phyloP scores from a whole-genome alignment of 2,113 vertebrate genomes.

The Neofelis nebulosa region DNA sequence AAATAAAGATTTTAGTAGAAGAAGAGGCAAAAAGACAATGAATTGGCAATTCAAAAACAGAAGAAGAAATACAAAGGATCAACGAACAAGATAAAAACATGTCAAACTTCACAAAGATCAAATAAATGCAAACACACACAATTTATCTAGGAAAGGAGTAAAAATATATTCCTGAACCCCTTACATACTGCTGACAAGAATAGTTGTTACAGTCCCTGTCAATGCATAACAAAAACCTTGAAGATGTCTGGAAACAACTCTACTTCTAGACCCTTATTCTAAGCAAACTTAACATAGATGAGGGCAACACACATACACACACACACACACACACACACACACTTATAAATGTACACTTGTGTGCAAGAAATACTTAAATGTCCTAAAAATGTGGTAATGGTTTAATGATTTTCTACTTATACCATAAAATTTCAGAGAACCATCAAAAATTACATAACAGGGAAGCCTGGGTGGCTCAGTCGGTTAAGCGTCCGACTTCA shows the following conservation, averaged over 20 bases:
- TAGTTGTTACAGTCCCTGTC: not conserved
- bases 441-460: slow-evolving; percentile 2
- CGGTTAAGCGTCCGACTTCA: no score
- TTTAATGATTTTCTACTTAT: not conserved
- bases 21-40: slow-evolving; percentile 10
- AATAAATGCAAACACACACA: not conserved
- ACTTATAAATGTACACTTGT: not conserved
- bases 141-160: not conserved
- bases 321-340: not conserved
- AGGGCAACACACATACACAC: not conserved
- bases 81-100: not conserved
- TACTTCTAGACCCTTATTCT: not conserved
- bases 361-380: not conserved
- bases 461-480: no score
- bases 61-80: not conserved
- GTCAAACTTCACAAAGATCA: not conserved
- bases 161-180: not conserved
- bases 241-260: not conserved
- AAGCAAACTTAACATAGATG: not conserved
- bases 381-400: not conserved
- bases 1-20: slow-evolving; percentile 8
- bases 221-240: not conserved
- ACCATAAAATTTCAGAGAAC: not conserved
- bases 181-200: not conserved
- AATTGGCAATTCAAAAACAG: not conserved